Conservation (phyloP, 2,888 invertebrate genomes). For the Julus scanicus region DNA sequence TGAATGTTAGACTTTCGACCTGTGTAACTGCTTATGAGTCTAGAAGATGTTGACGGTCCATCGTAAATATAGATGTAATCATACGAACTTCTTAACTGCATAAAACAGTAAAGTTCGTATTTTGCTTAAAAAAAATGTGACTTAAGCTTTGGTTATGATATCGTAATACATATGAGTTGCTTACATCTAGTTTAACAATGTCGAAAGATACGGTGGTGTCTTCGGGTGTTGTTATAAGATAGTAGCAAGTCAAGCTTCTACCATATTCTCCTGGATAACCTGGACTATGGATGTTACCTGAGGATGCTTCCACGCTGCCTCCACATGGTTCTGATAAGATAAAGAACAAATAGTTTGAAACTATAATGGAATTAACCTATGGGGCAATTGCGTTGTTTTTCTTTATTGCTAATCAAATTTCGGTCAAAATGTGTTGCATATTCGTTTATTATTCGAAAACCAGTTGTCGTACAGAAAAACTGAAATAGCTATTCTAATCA, state of each 20-base stretch:
- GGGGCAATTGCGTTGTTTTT: no score
- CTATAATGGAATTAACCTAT: no score
- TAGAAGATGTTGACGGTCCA: neutral
- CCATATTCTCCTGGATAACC: neutral
- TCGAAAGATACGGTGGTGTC: neutral
- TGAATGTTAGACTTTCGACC: neutral
- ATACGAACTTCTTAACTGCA: neutral
- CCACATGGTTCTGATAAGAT: neutral
- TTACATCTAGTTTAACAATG: neutral
- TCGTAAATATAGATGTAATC: neutral
- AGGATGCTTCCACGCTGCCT: neutral
- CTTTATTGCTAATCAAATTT: no score
- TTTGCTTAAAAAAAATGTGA: no score
- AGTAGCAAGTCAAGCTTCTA: neutral
- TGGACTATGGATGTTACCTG: conserved; percentile 9
- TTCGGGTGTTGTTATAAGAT: neutral
- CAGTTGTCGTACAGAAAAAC: no score
- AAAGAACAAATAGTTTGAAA: neutral
- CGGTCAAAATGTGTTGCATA: no score
- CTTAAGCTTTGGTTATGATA: neutral
- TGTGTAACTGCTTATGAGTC: neutral
- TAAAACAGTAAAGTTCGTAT: neutral
- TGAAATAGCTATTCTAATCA: no score
- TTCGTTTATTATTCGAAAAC: no score
- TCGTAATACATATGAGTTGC: neutral